Evolutionary conservation across 1,140 invertebrate species (phyloP).

Genomic region (Heliconius eleuchia): DNA sequence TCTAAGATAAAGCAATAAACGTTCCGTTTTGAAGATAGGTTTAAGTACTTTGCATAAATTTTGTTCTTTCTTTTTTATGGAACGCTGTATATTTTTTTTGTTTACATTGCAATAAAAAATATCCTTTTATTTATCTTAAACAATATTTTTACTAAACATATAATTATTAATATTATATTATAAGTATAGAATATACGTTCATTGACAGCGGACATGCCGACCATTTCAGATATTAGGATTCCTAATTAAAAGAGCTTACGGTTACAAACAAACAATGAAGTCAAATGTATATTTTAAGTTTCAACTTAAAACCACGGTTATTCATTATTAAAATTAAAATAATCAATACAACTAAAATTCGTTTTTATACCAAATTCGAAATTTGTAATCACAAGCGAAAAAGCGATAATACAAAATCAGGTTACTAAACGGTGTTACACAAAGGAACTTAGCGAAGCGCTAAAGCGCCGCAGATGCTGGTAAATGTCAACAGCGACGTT

Average conservation of each 20-base stretch:
- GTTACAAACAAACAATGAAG: too few species aligned
- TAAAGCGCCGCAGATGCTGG: conserved; percentile 75
- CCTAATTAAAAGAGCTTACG: too few species aligned
- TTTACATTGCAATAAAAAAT: background rate
- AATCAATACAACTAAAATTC: background rate
- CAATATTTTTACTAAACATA: too few species aligned
- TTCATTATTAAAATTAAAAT: too few species aligned
- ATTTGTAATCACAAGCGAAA: conserved; percentile 24
- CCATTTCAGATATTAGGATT: too few species aligned
- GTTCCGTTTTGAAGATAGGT: conserved; percentile 42
- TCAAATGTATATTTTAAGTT: too few species aligned
- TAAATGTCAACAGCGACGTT: conserved; percentile 74
- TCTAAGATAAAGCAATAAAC: conserved; percentile 43
- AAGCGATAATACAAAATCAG: conserved; percentile 51
- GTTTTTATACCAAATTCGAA: background rate
- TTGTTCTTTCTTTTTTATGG: conserved; percentile 27
- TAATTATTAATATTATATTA: too few species aligned
- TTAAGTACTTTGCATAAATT: conserved; percentile 40
- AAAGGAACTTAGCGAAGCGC: conserved; percentile 67
- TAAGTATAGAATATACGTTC: too few species aligned
- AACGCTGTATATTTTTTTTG: background rate
- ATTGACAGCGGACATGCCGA: too few species aligned
- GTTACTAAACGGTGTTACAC: conserved; percentile 62
- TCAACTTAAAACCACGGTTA: too few species aligned
- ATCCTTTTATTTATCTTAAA: background rate